phyloP scores from a whole-genome alignment of 1,140 invertebrate species.

The Pseudachorutes palmiensis region DNA sequence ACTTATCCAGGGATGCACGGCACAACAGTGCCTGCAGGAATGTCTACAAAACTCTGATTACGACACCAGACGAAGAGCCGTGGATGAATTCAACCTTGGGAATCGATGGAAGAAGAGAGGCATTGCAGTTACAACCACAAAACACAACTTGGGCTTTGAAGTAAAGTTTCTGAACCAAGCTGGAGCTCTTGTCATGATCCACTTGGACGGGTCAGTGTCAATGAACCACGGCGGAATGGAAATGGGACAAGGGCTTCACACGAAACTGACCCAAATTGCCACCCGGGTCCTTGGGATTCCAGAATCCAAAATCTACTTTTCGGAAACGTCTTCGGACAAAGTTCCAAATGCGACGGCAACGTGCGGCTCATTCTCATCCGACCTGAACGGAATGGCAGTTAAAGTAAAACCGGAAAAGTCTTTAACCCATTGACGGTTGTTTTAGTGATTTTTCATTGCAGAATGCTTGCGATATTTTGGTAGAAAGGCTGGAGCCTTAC shows the following conservation, averaged over 20 bases:
- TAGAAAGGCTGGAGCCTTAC: conserved; percentile 65
- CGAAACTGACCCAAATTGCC: conserved; percentile 86
- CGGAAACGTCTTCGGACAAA: conserved; percentile 85
- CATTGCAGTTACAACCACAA: conserved; percentile 72
- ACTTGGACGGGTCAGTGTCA: conserved; percentile 82
- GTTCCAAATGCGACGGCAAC: conserved; percentile 88
- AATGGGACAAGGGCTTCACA: conserved; percentile 93
- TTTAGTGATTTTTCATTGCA: conserved; percentile 41
- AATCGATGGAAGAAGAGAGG: conserved; percentile 82
- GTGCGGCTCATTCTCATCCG: conserved; percentile 80
- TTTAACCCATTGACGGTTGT: not conserved
- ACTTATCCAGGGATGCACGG: conserved; percentile 60
- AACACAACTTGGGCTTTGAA: conserved; percentile 79
- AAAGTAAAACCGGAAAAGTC: conserved; percentile 49
- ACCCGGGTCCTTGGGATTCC: conserved; percentile 65
- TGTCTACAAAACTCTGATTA: conserved; percentile 62
- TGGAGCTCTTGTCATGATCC: conserved; percentile 77
- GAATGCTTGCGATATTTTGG: conserved; percentile 72
- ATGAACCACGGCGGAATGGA: conserved; percentile 83
- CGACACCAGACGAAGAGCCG: conserved; percentile 49
- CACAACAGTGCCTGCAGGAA: conserved; percentile 71
- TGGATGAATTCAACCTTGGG: conserved; percentile 66
- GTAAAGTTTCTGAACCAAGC: conserved; percentile 73
- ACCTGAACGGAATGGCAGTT: conserved; percentile 91
- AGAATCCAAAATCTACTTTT: conserved; percentile 68